Evolutionary conservation across 2,888 invertebrate genomes (phyloP).

Genomic region (Microplitis manilae): DNA sequence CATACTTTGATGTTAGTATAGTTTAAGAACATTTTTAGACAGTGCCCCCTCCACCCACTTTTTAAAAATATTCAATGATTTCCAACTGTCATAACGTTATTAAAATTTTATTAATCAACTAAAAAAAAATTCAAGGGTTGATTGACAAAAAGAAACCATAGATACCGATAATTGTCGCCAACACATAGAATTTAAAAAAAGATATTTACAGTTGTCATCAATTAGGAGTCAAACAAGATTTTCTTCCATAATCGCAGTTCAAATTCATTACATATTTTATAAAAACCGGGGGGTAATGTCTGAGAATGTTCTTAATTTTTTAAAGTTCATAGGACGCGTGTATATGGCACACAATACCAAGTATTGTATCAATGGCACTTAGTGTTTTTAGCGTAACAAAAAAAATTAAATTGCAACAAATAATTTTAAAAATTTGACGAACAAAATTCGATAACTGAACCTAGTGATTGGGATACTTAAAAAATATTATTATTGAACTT

Average conservation of each 20-base stretch:
- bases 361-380: conserved; percentile 38
- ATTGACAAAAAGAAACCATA: no score
- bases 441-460: conserved; percentile 9
- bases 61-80: no score
- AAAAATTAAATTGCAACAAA: neutral
- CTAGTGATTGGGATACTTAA: conserved; percentile 17
- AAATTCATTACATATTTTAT: neutral
- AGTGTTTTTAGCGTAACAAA: conserved; percentile 23
- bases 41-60: no score
- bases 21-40: neutral
- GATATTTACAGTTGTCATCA: no score
- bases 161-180: no score
- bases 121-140: no score
- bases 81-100: no score
- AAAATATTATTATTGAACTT: conserved; percentile 14
- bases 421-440: neutral
- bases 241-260: no score
- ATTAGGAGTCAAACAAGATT: no score
- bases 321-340: conserved; percentile 17
- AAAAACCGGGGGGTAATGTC: no score
- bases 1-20: neutral
- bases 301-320: neutral
- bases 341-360: conserved; percentile 37
- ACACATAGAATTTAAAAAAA: no score
- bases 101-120: no score